phyloP scores from a whole-genome alignment of 2,888 invertebrate species.

The Agriopis leucophaearia region DNA sequence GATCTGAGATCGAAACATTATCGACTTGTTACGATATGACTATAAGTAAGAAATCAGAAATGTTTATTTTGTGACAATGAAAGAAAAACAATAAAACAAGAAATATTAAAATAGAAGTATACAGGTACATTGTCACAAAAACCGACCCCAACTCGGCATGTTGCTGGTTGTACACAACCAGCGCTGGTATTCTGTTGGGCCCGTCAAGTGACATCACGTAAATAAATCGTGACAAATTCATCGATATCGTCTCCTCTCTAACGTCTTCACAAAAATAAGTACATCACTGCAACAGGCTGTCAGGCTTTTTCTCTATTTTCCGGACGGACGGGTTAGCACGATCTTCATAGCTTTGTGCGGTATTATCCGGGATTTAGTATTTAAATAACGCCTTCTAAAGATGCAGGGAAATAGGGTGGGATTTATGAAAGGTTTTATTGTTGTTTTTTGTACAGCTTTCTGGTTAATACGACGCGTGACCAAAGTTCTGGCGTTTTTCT shows the following conservation, averaged over 20 bases:
- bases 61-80: too few relatives aligned
- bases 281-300: conserved; percentile 60
- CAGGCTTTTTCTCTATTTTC: conserved; percentile 55
- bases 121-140: too few relatives aligned
- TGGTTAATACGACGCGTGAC: too few relatives aligned
- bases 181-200: too few relatives aligned
- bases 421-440: conserved; percentile 4
- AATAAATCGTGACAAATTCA: conserved; percentile 16
- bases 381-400: conserved; percentile 25
- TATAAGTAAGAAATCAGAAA: too few relatives aligned
- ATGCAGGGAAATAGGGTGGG: conserved; percentile 5
- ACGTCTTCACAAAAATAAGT: conserved; percentile 60
- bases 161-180: too few relatives aligned
- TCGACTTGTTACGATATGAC: neutral
- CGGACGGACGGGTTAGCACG: conserved; percentile 53
- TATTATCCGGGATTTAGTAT: conserved; percentile 30
- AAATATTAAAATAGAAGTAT: too few relatives aligned
- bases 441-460: neutral
- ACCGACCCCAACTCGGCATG: too few relatives aligned
- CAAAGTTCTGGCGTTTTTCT: too few relatives aligned
- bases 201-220: too few relatives aligned
- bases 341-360: conserved; percentile 39
- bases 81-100: too few relatives aligned
- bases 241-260: conserved; percentile 26
- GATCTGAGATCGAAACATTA: too few relatives aligned